Conservation (phyloP, 2,888 invertebrate species). For the Rhodophaea formosa region DNA sequence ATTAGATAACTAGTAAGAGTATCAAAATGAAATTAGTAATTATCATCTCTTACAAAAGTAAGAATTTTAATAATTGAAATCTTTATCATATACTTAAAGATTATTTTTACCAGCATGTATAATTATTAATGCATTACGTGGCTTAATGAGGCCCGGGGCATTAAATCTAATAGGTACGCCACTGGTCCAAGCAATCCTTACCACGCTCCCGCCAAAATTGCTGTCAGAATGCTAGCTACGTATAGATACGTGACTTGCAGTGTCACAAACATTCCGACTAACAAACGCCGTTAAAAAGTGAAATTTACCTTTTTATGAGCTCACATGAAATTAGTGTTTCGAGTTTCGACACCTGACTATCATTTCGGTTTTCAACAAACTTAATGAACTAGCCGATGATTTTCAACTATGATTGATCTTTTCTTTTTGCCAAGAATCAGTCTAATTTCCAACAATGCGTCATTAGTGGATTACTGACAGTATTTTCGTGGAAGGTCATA, state of each 20-base stretch:
- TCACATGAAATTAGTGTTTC: conserved; percentile 27
- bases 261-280: conserved; percentile 26
- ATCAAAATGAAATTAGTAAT: no score
- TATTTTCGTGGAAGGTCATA: no score
- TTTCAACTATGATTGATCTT: not conserved
- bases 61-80: no score
- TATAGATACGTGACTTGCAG: conserved; percentile 30
- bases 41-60: no score
- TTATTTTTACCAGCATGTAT: no score
- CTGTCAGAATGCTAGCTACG: conserved; percentile 35
- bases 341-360: conserved; percentile 26
- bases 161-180: not conserved
- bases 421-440: no score
- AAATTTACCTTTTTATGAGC: conserved; percentile 33
- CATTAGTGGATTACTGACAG: no score
- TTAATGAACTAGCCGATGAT: conserved; percentile 29
- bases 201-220: conserved; percentile 35
- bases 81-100: no score
- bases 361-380: conserved; percentile 38
- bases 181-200: conserved; percentile 43
- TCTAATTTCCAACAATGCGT: no score
- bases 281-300: conserved; percentile 26
- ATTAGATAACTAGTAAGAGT: no score
- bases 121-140: no score
- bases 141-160: no score